Conservation (phyloP, 37 sponge, comb jelly and placozoan genomes). For the Oopsacas minuta region DNA sequence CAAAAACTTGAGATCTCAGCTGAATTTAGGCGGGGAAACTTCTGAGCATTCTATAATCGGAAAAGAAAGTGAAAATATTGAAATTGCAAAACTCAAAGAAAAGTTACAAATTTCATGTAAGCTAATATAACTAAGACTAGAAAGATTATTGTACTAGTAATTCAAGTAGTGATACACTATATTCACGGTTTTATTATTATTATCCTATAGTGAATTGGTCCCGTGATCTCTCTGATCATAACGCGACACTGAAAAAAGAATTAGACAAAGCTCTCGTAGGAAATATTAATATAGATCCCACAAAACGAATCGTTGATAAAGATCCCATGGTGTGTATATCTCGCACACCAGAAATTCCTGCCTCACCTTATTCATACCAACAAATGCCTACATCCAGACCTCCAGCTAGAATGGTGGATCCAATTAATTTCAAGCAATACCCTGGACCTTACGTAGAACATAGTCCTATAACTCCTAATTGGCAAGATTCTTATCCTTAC, state of each 20-base stretch:
- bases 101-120: neutral
- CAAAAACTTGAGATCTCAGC: neutral
- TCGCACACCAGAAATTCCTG: too few relatives aligned
- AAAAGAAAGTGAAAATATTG: neutral
- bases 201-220: neutral
- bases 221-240: neutral
- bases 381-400: too few relatives aligned
- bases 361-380: too few relatives aligned
- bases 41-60: neutral
- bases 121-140: neutral
- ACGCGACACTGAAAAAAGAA: neutral
- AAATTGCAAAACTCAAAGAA: neutral
- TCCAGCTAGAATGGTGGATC: too few relatives aligned
- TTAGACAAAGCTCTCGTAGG: neutral
- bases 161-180: neutral
- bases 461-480: too few relatives aligned
- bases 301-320: too few relatives aligned
- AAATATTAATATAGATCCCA: too few relatives aligned
- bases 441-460: too few relatives aligned
- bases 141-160: neutral
- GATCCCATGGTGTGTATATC: too few relatives aligned
- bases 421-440: too few relatives aligned
- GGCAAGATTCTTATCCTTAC: too few relatives aligned
- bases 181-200: neutral
- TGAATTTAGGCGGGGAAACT: neutral